phyloP scores from a whole-genome alignment of 2,113 vertebrate species.

The Tyto alba region DNA sequence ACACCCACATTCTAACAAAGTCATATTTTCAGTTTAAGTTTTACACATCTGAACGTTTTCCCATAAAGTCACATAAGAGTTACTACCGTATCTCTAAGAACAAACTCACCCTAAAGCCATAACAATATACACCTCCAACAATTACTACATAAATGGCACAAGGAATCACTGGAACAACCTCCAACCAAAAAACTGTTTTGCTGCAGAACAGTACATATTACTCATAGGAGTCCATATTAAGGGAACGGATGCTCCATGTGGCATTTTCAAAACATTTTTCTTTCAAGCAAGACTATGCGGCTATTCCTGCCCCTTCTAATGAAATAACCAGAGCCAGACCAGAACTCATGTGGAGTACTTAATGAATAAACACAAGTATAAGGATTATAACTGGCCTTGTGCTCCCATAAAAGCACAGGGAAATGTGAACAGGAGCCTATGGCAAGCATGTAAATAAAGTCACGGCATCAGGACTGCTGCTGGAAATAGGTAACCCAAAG shows the following conservation, averaged over 20 bases:
- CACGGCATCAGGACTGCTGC: neutral
- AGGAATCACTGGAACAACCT: neutral
- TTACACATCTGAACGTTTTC: neutral
- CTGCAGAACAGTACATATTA: neutral
- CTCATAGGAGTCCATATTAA: neutral
- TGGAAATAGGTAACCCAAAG: neutral
- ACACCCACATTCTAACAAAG: too few species aligned
- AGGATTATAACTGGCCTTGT: neutral
- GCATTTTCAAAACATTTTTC: neutral
- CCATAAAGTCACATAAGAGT: neutral
- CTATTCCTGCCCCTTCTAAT: neutral
- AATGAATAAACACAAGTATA: neutral
- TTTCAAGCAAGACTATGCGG: accelerated
- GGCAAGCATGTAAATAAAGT: neutral
- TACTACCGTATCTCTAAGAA: neutral
- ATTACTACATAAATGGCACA: neutral
- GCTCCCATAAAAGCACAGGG: neutral
- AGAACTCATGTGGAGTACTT: neutral
- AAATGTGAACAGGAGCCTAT: neutral
- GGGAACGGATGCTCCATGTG: neutral
- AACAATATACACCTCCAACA: neutral
- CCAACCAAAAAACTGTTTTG: neutral
- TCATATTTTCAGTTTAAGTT: neutral
- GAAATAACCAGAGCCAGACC: neutral
- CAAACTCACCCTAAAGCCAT: neutral